phyloP scores from a whole-genome alignment of 2,113 vertebrate genomes.

The Pachypanchax playfairii region DNA sequence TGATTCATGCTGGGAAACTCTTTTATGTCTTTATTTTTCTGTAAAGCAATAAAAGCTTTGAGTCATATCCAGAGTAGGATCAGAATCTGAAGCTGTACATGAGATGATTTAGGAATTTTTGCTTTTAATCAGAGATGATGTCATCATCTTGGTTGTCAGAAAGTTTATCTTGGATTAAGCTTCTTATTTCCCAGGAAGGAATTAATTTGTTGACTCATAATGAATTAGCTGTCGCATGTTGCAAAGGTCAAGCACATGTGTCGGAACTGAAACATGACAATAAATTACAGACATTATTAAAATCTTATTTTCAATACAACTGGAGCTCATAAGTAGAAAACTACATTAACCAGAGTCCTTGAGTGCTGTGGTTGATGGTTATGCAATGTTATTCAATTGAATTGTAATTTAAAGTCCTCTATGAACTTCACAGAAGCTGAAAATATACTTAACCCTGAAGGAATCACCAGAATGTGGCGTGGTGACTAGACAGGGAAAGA shows the following conservation, averaged over 20 bases:
- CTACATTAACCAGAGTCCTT: not conserved
- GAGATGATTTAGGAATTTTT: not conserved
- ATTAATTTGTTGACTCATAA: not conserved
- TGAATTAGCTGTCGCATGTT: not conserved
- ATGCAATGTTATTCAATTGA: not conserved
- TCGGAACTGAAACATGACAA: not conserved
- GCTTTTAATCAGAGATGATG: not conserved
- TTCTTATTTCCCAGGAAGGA: slow-evolving; percentile 1
- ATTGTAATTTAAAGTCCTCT: slow-evolving; percentile 14
- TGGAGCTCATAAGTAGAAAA: not conserved
- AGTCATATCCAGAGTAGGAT: not conserved
- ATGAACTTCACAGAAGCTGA: slow-evolving; percentile 3
- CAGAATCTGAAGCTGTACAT: not conserved
- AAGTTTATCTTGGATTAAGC: slow-evolving; percentile 3
- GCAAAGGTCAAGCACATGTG: not conserved
- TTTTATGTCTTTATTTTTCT: slow-evolving; percentile 17
- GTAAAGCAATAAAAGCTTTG: no score
- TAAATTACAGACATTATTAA: not conserved
- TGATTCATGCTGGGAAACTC: slow-evolving; percentile 29
- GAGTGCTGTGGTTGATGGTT: not conserved
- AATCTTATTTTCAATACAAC: not conserved
- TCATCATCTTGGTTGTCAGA: slow-evolving; percentile 6
- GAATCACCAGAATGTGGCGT: slow-evolving; percentile 36
- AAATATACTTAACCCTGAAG: slow-evolving; percentile 10
- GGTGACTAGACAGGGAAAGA: slow-evolving; percentile 17